Base-by-base conservation (phyloP, 1,140 invertebrate species). In the Arion vulgaris region DNA sequence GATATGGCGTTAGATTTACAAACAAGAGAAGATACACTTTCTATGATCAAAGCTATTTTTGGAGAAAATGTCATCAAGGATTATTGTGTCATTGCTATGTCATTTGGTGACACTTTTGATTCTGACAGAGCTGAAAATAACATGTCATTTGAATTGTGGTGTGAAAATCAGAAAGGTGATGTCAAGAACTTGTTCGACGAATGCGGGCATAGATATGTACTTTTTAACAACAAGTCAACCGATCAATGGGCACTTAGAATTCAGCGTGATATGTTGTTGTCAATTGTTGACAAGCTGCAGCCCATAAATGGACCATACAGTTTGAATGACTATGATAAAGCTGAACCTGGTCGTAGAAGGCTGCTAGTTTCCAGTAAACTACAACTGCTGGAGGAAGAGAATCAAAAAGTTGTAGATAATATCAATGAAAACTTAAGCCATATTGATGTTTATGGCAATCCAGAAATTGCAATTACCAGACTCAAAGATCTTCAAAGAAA, bases 161-260 rank as follows among this genome's bases (percentile, higher is more conserved):
- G 41, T 28, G n/a, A 9, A 26, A 32, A 5, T 1, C 74, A 77
- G 36, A 53, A 9, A 36, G 74, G 74, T 7, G 53, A 53, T 28
- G 34, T 77, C 9, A 17, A 5, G 26, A 34, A 77, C 19, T 26
- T 77, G 53, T 36, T 77, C 11, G 26, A 62, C 9, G 74, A 77
- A 9, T 51, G 41, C 26, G 9, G 45, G 15, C 5, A 34, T 13
- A 28, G 74, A n/a, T n/a, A 49, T 17, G 41, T 53, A 4, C 45
- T 77, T n/a, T 57, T 77, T 53, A 45, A 77, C 28, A 77, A 77
- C 49, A 73, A 15, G 39, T 15, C 36, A n/a, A 45, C 41, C 5
- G 71, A 73, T 26, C 5, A 11, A 15, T 39, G 23, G 13, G 9
- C n/a, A 39, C 9, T n/a, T 38, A 38, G 71, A n/a, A n/a, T 38